Conservation (phyloP, 2,888 invertebrate species). For the Cerceris ruficornis region DNA sequence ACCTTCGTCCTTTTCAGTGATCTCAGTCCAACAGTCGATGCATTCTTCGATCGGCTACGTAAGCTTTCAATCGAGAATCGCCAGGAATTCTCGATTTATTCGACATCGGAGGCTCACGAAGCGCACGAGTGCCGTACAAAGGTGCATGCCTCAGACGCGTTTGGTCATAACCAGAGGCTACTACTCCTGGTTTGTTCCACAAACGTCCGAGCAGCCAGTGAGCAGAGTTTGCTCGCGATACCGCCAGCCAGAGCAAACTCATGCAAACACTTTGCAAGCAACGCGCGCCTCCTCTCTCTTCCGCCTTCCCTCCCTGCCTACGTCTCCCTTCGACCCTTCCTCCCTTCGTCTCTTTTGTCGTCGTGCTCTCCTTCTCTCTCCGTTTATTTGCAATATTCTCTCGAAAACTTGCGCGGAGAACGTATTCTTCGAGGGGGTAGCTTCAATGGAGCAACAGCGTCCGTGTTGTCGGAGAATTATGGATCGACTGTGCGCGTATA, state of each 20-base stretch:
- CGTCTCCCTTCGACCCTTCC: too few relatives aligned
- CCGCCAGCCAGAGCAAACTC: constrained; percentile 21
- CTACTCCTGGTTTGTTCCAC: constrained; percentile 48
- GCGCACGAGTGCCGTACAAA: constrained; percentile 13
- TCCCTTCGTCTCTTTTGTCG: too few relatives aligned
- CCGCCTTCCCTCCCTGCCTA: too few relatives aligned
- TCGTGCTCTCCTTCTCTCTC: constrained; percentile 2
- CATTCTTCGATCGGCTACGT: constrained; percentile 17
- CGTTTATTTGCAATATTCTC: constrained; percentile 23
- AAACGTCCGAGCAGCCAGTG: constrained; percentile 41
- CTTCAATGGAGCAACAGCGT: constrained; percentile 13
- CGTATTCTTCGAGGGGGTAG: too few relatives aligned
- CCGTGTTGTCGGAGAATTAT: constrained; percentile 1
- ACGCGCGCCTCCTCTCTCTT: not conserved
- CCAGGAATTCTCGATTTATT: constrained; percentile 24
- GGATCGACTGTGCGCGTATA: too few relatives aligned
- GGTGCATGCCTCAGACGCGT: constrained; percentile 47
- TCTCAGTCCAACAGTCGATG: constrained; percentile 20
- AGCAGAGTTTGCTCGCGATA: constrained; percentile 42
- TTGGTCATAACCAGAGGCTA: constrained; percentile 53
- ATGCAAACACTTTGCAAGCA: constrained; percentile 35
- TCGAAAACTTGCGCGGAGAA: not conserved
- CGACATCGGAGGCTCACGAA: constrained; percentile 6
- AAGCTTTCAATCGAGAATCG: constrained; percentile 11
- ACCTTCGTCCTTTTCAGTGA: not conserved